Evolutionary conservation across 2,113 vertebrate species (phyloP), one percentile per base, ranked within the genome.

Genomic region (Sceloporus undulatus): DNA sequence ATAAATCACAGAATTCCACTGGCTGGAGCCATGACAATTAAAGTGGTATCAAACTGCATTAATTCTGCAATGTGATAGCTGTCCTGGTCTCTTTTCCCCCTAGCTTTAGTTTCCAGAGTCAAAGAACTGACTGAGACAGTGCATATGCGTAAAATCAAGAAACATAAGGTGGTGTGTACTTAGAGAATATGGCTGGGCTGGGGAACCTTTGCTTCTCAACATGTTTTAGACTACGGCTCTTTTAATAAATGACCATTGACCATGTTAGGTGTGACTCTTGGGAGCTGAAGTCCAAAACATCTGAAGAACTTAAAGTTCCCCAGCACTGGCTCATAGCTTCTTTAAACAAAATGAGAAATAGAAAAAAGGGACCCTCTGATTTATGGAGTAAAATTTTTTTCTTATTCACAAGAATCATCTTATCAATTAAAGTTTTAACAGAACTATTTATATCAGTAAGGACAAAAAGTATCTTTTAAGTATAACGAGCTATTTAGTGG

Each of bases 391-490:
- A 90, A 88, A 80, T 18, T 85, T 19, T 92, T 91, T 91, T 42
- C 77, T 92, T 85, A 91, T 74, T 78, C 71, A 7, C 88, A 88
- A 86, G 89, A 92, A 87, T 91, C 38, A 52, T 91, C 40, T 86
- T 89, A 93, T 90, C 92, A 87, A 56, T 42, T 62, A 5, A 14
- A 29, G 40, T n/a, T 29, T 54, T 94, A 91, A 91, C 73, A 74
- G 14, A 40, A 38, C 66, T 85, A 54, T 62, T 62, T 87, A 86
- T 34, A 76, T 73, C 52, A 80, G 10, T 77, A 86, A 38, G 73
- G 23, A 21, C 11, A 86, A 52, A 23, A 85, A 75, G 85, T 77
- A 84, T 70, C 91, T 90, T 48, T 73, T 87, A 52, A 13, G 13
- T 86, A 8, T 71, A 34, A 85, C 74, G 66, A 86, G 42, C 65